These are phyloP conservation scores for Sweltsa coloradensis DNA, from an alignment of 1,140 invertebrate species.

Conservation along the genomic window DNA sequence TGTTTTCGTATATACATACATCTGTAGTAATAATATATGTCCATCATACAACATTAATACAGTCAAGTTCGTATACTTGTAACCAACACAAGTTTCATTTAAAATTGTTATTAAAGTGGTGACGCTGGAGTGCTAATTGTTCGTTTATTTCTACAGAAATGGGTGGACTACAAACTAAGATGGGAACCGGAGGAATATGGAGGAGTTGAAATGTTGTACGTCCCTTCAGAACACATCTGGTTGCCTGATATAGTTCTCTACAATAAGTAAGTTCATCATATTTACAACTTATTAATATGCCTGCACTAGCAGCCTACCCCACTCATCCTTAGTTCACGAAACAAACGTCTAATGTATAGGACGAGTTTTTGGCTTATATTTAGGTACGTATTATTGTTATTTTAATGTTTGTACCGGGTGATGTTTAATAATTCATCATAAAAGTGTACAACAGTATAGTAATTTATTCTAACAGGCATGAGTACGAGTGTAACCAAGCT, in stretches of 20 bases:
- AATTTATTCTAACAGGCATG: too few species aligned
- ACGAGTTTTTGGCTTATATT: too few species aligned
- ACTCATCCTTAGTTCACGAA: too few species aligned
- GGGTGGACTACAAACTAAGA: conserved; percentile 84
- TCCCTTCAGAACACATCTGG: conserved; percentile 88
- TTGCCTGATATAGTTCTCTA: conserved; percentile 80
- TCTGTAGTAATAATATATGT: too few species aligned
- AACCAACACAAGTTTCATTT: background rate
- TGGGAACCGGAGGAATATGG: conserved; percentile 92
- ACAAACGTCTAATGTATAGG: too few species aligned
- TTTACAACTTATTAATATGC: too few species aligned
- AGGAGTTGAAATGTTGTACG: conserved; percentile 82
- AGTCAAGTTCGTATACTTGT: background rate
- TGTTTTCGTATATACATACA: background rate
- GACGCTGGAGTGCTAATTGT: background rate
- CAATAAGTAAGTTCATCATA: conserved; percentile 57
- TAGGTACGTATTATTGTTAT: too few species aligned
- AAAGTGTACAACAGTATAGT: too few species aligned
- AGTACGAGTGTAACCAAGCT: too few species aligned
- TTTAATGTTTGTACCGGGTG: too few species aligned
- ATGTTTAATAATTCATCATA: too few species aligned
- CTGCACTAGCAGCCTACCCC: too few species aligned
- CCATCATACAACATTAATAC: background rate
- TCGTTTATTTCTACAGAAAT: conserved; percentile 51
- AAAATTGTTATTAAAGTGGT: background rate